phyloP scores from a whole-genome alignment of 2,113 vertebrate genomes.

The Todiramphus saurophagus region DNA sequence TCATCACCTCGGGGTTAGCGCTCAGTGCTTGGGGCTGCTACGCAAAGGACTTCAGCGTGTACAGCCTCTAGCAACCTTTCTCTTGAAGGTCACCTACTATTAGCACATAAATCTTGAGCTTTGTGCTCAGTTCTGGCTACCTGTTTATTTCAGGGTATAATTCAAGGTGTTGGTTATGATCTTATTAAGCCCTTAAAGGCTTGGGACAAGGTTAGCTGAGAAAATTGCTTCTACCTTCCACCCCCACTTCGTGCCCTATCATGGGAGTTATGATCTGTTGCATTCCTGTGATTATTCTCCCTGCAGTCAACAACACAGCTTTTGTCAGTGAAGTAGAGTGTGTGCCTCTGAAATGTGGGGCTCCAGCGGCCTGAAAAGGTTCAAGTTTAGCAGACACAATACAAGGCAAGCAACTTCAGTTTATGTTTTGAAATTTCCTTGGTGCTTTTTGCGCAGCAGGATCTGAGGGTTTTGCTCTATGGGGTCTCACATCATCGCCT shows the following conservation, averaged over 20 bases:
- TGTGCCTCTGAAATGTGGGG: not conserved
- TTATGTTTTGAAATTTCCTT: not conserved
- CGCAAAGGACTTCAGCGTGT: not conserved
- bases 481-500: rapidly evolving
- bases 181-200: constrained; percentile 34
- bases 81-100: constrained; percentile 48
- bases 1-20: not conserved
- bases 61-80: constrained; percentile 19
- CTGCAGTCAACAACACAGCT: not conserved
- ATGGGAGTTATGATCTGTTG: constrained; percentile 23
- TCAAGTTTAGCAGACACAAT: not conserved
- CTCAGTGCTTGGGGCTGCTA: not conserved
- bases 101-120: constrained; percentile 49
- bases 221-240: constrained; percentile 55
- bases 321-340: not conserved
- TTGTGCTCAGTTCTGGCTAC: constrained; percentile 19
- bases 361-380: not conserved
- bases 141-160: constrained; percentile 64
- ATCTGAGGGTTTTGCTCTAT: not conserved
- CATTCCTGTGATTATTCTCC: constrained; percentile 12
- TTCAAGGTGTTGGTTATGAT: constrained; percentile 57
- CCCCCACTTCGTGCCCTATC: not conserved
- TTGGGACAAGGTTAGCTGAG: constrained; percentile 45
- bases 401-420: not conserved
- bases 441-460: not conserved